These are phyloP conservation scores for Rugalucina vietnamica DNA, from an alignment of 2,888 invertebrate genomes.

Conservation along the genomic window DNA sequence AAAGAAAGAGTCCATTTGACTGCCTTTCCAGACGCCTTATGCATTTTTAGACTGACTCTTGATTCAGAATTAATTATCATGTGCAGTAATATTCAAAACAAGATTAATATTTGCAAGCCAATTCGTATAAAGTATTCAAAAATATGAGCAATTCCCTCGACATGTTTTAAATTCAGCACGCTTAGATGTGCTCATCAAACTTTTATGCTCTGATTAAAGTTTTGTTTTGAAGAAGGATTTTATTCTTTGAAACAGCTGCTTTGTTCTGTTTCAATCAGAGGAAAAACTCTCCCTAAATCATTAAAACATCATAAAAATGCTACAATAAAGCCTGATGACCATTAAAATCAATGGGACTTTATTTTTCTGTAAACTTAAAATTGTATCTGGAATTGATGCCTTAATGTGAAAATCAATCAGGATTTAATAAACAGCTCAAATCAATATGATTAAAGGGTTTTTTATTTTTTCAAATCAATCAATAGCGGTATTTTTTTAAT, in stretches of 20 bases:
- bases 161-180: not conserved
- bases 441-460: slow-evolving; percentile 49
- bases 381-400: slow-evolving; percentile 7
- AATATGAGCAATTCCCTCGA: not conserved
- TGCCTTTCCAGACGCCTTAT: too few species aligned
- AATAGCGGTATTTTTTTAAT: slow-evolving; percentile 4
- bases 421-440: slow-evolving; percentile 63
- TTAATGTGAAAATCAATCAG: slow-evolving; percentile 59
- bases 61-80: too few species aligned
- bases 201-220: not conserved
- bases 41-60: too few species aligned
- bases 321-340: slow-evolving; percentile 50
- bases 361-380: slow-evolving; percentile 46
- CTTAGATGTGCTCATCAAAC: not conserved
- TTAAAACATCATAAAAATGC: not conserved
- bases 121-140: too few species aligned
- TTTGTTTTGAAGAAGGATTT: not conserved
- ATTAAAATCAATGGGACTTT: slow-evolving; percentile 57
- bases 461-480: slow-evolving; percentile 10
- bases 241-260: not conserved
- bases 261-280: not conserved
- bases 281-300: not conserved
- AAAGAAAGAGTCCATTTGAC: too few species aligned
- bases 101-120: too few species aligned
- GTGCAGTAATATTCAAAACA: too few species aligned